Base-by-base conservation (phyloP, 2,113 vertebrate species). In the Lipophrys pholis region DNA sequence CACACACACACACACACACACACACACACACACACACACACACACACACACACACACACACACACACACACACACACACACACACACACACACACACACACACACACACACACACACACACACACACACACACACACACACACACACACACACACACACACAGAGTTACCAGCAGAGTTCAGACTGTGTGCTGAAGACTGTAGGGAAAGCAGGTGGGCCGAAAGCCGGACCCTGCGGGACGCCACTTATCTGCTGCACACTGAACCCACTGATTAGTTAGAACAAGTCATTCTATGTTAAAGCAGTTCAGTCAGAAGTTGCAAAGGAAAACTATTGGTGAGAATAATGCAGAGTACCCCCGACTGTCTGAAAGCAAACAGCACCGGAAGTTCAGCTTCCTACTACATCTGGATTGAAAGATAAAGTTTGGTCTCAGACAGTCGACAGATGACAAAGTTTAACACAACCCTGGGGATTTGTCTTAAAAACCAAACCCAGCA, bases 371-470 rank as follows among this genome's bases (percentile, higher is more conserved):
- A 75, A 38, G 75, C 81, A 45, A 78, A 75, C 74, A 61, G 48
- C 3, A 14, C n/a, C 11, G 5, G 46, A 5, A 78, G 59, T 17
- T 5, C 53, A 41, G 7, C 15, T 14, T 48, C 7, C 3, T 6
- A 38, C 8, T 67, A 56, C 43, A 11, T 41, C 11, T 55, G 6
- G 8, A 50, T 14, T 53, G 17, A 82, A 60, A 53, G 1, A 6
- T 57, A n/a, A n/a, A 67, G 74, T n/a, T 57, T 67, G 71, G 82
- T 49, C 74, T 82, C 81, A 90, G 85, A 89, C 79, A 57, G 66
- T 78, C 54, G 63, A 60, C 52, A 59, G 61, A 74, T 38, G 57
- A 62, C 40, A 58, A 40, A 74, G 36, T 50, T 4, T 45, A 56
- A 54, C 21, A 46, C 49, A 53, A 73, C 65, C 21, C 6, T 10